Conservation (phyloP, 2,888 invertebrate genomes). For the Philaethria dido region DNA sequence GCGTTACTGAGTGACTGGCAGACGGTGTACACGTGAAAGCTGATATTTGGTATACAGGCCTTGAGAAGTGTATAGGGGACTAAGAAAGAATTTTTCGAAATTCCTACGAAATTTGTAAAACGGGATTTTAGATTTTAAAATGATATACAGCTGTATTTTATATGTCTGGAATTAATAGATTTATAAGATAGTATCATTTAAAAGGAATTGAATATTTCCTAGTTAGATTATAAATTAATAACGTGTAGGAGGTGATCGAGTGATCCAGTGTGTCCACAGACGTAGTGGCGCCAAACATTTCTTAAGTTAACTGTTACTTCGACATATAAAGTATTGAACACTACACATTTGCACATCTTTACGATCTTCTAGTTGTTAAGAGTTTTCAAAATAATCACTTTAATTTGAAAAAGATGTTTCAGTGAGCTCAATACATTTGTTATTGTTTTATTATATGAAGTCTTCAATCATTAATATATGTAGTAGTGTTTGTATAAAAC, state of each 20-base stretch:
- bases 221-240: constrained; percentile 18
- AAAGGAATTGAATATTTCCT: not conserved
- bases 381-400: not conserved
- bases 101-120: too few species aligned
- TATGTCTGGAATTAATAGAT: too few species aligned
- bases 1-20: too few species aligned
- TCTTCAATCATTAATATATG: too few species aligned
- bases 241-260: constrained; percentile 28
- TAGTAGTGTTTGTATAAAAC: too few species aligned
- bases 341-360: constrained; percentile 4
- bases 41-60: too few species aligned
- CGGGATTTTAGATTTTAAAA: too few species aligned
- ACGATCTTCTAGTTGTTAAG: not conserved
- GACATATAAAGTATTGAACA: constrained; percentile 18
- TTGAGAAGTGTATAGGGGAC: too few species aligned
- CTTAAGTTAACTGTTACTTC: constrained; percentile 21
- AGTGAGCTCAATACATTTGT: not conserved
- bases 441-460: too few species aligned
- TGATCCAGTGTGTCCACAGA: constrained; percentile 32
- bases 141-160: too few species aligned
- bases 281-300: constrained; percentile 38
- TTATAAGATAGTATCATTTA: constrained; percentile 22
- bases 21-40: too few species aligned
- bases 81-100: too few species aligned
- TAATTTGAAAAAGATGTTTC: not conserved